phyloP scores from a whole-genome alignment of 1,140 invertebrate species.

The Drosophila prosaltans region DNA sequence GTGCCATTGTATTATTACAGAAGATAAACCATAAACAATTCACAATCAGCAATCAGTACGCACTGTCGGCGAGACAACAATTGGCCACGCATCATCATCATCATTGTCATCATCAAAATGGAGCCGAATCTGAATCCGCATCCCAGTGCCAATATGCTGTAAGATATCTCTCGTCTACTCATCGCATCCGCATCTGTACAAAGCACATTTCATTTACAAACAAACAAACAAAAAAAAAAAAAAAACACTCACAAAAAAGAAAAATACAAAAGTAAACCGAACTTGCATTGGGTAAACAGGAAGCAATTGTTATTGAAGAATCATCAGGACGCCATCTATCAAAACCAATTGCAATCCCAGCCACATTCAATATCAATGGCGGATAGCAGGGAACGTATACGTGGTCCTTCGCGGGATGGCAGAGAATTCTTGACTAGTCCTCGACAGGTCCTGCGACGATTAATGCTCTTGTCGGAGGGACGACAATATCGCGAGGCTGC shows the following conservation, averaged over 20 bases:
- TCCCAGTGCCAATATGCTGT: slow-evolving; percentile 62
- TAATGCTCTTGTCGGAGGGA: slow-evolving; percentile 90
- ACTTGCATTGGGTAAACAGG: slow-evolving; percentile 41
- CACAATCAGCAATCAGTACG: slow-evolving; percentile 14
- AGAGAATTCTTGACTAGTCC: slow-evolving; percentile 89
- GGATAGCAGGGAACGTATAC: slow-evolving; percentile 85
- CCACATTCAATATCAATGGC: slow-evolving; percentile 82
- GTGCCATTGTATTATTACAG: slow-evolving; percentile 47
- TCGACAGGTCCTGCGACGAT: slow-evolving; percentile 88
- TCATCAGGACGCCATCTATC: slow-evolving; percentile 68
- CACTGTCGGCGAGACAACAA: slow-evolving; percentile 5
- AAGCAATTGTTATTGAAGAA: slow-evolving; percentile 77
- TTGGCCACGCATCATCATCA: slow-evolving; percentile 17
- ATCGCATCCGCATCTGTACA: slow-evolving; percentile 55
- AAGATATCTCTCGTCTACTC: slow-evolving; percentile 50
- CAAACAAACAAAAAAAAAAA: slow-evolving; percentile 25
- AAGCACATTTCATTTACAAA: slow-evolving; percentile 47
- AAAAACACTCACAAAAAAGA: slow-evolving; percentile 6
- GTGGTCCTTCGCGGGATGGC: slow-evolving; percentile 81
- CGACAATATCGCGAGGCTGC: slow-evolving; percentile 91
- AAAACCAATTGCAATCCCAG: slow-evolving; percentile 26
- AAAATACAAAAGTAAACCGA: slow-evolving; percentile 24
- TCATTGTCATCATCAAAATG: slow-evolving; percentile 27
- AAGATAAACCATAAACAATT: slow-evolving; percentile 20
- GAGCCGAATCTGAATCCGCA: slow-evolving; percentile 38